Evolutionary conservation across 2,797 vertebrate genomes (phyloP), one percentile per base, ranked within the genome.

Genomic region (Paguma larvata): DNA sequence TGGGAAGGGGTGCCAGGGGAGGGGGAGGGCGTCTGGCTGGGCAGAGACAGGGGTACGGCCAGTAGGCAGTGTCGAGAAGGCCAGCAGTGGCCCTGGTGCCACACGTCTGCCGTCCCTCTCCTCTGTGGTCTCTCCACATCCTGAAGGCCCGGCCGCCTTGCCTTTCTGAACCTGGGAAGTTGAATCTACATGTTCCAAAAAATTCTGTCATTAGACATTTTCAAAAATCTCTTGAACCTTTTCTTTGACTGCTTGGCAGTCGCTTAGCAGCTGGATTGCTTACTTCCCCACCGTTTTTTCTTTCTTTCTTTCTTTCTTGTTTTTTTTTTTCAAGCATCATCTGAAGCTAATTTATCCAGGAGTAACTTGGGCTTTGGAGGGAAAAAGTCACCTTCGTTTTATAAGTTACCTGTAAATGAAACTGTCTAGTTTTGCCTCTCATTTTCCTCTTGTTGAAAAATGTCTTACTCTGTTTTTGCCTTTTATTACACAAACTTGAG

Each of bases 311-410:
- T 38, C 38, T 38, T 38, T 38, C 38, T 38, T 38, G 2, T 53
- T 32, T 7, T 51, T 34, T 59, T 82, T 85, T 89, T 27, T 1
- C 18, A 96, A 82, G 13, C 72, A 67, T 96, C 80, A 56, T 92
- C 51, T 93, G 89, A 96, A 89, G 75, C 51, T 91, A 83, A 84
- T 91, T 85, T 89, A 78, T 90, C 44, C 25, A 88, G 79, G 44
- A 88, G 62, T 72, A 53, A 82, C 32, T 53, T 89, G 82, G 67
- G 63, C 34, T 94, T 85, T 84, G 46, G 38, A 34, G 15, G 44
- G 59, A 30, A 3, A 25, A 68, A 70, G 62, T 83, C 85, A 72
- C 27, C 62, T 65, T 97, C 3, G 1, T 87, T 89, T 86, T 85
- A 59, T 68, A 86, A 68, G 53, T 93, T 95, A 79, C 51, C 48